Conservation (phyloP, 2,113 vertebrate genomes). For the Aleadryas rufinucha region DNA sequence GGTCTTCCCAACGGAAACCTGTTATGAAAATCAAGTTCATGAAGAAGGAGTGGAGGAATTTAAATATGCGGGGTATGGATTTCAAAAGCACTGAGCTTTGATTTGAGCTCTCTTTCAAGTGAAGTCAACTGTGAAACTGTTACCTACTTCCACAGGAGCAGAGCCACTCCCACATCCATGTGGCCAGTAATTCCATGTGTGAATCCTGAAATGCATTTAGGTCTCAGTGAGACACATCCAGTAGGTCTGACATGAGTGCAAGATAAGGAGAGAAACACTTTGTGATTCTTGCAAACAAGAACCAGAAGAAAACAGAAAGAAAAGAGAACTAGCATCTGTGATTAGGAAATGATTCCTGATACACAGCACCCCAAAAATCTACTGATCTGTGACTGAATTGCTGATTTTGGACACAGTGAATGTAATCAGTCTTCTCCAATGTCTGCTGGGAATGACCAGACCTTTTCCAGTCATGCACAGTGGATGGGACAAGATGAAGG, state of each 20-base stretch:
- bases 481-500: not conserved
- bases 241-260: not conserved
- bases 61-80: not conserved
- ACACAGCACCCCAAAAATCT: not conserved
- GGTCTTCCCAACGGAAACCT: slow-evolving; percentile 36
- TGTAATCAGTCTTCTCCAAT: not conserved
- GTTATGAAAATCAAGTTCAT: slow-evolving; percentile 1
- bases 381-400: not conserved
- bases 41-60: slow-evolving; percentile 10
- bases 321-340: not conserved
- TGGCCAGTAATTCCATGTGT: not conserved
- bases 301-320: not conserved
- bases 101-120: not conserved
- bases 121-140: not conserved
- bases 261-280: not conserved
- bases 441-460: not conserved
- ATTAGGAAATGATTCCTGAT: not conserved
- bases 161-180: fast-evolving
- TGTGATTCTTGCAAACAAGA: not conserved
- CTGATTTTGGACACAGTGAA: not conserved
- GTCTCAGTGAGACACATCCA: not conserved
- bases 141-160: not conserved
- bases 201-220: not conserved
- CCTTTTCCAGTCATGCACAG: not conserved
- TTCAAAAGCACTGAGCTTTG: not conserved